These are phyloP conservation scores for Coranthus polyacanthus DNA, from an alignment of 2,797 vertebrate species.

Conservation along the genomic window DNA sequence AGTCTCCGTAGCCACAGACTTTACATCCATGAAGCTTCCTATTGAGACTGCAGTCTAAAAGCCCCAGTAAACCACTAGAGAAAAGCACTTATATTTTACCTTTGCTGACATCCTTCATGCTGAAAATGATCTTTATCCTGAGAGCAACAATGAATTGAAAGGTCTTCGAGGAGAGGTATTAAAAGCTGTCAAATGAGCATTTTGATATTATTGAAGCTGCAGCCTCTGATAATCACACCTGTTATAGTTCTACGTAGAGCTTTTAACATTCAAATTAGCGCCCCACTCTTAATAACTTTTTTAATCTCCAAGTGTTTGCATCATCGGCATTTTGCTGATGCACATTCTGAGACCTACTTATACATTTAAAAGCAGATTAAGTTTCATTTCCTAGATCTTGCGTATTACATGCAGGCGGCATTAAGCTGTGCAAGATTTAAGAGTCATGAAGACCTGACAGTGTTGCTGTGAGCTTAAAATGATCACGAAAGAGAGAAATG, in stretches of 20 bases:
- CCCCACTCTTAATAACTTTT: conserved; percentile 21
- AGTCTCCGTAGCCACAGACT: no score
- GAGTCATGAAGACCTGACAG: not conserved
- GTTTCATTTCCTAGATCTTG: conserved; percentile 5
- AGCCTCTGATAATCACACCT: conserved; percentile 38
- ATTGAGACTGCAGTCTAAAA: not conserved
- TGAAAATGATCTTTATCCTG: conserved; percentile 33
- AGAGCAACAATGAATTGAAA: conserved; percentile 28
- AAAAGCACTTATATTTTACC: not conserved
- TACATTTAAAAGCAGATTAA: conserved; percentile 34
- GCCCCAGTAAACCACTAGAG: not conserved
- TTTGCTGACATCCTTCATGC: conserved; percentile 12
- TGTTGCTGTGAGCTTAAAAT: conserved; percentile 11
- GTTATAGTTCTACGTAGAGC: conserved; percentile 42
- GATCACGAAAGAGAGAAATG: not conserved
- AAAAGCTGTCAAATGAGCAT: conserved; percentile 51
- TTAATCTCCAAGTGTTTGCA: conserved; percentile 8
- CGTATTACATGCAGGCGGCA: conserved; percentile 13
- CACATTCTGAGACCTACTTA: conserved; percentile 21
- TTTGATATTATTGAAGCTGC: conserved; percentile 48
- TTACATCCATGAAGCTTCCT: not conserved
- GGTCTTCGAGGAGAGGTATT: conserved; percentile 18
- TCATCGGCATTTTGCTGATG: conserved; percentile 16
- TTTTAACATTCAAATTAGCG: conserved; percentile 47
- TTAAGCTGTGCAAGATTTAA: conserved; percentile 5